Base-by-base conservation (phyloP, 2,888 invertebrate genomes). In the Stegana nigrithorax region DNA sequence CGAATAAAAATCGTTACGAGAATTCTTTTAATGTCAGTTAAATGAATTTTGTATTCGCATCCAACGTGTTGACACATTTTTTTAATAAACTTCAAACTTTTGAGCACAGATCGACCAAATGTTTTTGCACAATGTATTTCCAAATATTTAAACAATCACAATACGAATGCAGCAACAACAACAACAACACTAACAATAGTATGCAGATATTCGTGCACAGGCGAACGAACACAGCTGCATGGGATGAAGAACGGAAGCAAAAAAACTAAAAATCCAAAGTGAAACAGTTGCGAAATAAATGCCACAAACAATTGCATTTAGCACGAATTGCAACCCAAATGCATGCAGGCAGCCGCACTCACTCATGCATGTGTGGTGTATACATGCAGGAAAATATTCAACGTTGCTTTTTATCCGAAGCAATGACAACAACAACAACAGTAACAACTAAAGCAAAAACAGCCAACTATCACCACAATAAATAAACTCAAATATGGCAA, bases 241-340 rank as follows among this genome's bases (percentile, higher is more conserved):
- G 69, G 51, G 65, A 64, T 60, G 64, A 65, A 68, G 63, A 64
- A 63, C 65, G 59, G 68, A 66, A 68, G 69, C 55, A 68, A 50
- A 68, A n/a, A n/a, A n/a, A n/a, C n/a, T n/a, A n/a, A n/a, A n/a
- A n/a, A n/a, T n/a, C n/a, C n/a, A n/a, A n/a, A n/a, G n/a, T n/a
- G n/a, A n/a, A 63, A 69, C 68, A 74, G 77, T 73, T 75, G 72
- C 70, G 65, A 67, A 76, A 77, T 77, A 77, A 77, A 77, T 75
- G 74, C 75, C 75, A 73, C 75, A 75, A 75, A 70, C 78, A 74
- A 74, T 74, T 77, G 74, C 73, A 75, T 70, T 69, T 64, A 66
- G 62, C 36, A n/a, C 10, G 10, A 29, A 29, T 7, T 29, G 29
- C 29, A 7, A 29, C 29, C 29, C 29, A 29, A 29, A 29, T 10